Evolutionary conservation across 2,797 vertebrate species (phyloP).

Genomic region (Oreochromis grahami): DNA sequence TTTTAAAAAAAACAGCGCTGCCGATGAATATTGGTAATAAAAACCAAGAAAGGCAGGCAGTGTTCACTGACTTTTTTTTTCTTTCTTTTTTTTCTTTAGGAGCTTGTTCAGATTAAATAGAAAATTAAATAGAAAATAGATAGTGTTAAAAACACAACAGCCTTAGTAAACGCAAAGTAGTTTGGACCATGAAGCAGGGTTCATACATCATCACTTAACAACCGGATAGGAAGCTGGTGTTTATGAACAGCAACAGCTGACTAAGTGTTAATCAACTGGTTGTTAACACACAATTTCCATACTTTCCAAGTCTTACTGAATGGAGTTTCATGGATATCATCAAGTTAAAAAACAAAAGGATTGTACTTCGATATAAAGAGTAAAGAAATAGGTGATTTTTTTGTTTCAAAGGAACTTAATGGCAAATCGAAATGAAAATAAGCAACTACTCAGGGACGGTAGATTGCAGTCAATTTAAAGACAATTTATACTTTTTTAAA

Average conservation of each 20-base stretch:
- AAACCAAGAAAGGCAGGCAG: not conserved
- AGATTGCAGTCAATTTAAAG: conserved; percentile 7
- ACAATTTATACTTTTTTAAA: not conserved
- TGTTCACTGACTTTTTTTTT: not conserved
- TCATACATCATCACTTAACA: not conserved
- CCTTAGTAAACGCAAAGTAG: not conserved
- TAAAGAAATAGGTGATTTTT: not conserved
- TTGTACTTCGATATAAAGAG: not conserved
- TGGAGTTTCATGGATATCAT: not conserved
- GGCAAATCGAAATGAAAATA: conserved; percentile 12
- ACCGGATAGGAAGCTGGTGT: not conserved
- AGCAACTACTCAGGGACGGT: not conserved
- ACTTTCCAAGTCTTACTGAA: not conserved
- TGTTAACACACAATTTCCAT: not conserved
- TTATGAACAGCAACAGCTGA: not conserved
- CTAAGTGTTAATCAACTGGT: not conserved
- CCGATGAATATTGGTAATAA: not conserved
- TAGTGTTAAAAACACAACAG: not conserved
- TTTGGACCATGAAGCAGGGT: not conserved
- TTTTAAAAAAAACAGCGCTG: not conserved
- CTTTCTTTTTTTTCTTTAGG: rapidly evolving
- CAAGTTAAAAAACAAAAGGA: not conserved
- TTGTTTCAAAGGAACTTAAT: not conserved
- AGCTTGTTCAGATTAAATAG: not conserved
- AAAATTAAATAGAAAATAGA: not conserved